phyloP scores from a whole-genome alignment of 2,113 vertebrate genomes.

The Myotis davidii region DNA sequence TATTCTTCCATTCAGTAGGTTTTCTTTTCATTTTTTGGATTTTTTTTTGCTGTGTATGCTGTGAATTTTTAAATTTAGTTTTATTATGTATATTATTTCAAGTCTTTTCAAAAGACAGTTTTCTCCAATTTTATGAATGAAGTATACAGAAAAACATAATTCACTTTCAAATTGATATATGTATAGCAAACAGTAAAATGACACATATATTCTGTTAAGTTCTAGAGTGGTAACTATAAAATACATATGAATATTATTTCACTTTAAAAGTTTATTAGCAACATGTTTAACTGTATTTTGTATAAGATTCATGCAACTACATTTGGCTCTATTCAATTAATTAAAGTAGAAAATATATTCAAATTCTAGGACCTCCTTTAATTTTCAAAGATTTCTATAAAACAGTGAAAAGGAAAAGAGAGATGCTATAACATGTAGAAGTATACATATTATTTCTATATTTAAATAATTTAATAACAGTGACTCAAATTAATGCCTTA shows the following conservation, averaged over 20 bases:
- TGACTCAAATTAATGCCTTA: slow-evolving; percentile 32
- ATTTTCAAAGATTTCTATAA: slow-evolving; percentile 35
- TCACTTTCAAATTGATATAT: slow-evolving; percentile 42
- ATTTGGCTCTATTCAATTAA: slow-evolving; percentile 34
- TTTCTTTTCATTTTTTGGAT: neutral
- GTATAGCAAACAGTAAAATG: neutral
- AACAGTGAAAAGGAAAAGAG: slow-evolving; percentile 3
- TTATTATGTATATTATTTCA: neutral
- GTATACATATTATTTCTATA: neutral
- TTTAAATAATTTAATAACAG: slow-evolving; percentile 42
- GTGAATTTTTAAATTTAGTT: slow-evolving; percentile 27
- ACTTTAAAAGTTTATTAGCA: neutral
- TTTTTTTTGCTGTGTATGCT: neutral
- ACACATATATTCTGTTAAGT: neutral
- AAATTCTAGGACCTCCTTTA: neutral
- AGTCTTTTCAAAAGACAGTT: neutral
- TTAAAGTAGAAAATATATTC: neutral
- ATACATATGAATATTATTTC: slow-evolving; percentile 24
- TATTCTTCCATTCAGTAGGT: neutral
- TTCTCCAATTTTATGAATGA: neutral
- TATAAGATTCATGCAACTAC: neutral
- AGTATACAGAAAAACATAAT: neutral
- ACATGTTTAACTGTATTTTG: neutral
- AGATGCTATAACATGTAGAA: neutral
- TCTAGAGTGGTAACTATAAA: neutral